Evolutionary conservation across 2,113 vertebrate genomes (phyloP), one percentile per base, ranked within the genome.

Genomic region (Ictalurus punctatus): DNA sequence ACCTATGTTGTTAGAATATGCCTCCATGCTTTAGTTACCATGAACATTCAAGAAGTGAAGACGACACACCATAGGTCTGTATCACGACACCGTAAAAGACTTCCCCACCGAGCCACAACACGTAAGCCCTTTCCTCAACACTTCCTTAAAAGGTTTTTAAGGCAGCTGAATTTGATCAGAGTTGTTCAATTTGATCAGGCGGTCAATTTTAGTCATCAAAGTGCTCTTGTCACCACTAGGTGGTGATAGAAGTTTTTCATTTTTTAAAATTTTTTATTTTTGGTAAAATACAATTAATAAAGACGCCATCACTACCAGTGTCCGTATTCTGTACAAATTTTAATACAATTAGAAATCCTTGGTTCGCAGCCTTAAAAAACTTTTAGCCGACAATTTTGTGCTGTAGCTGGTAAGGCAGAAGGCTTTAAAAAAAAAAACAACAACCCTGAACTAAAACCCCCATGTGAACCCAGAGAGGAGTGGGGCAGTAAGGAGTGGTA

Each of bases 301-400:
- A 27, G 73, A 73, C 44, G 19, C 19, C 19, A 10, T 44, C 1
- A 1, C 63, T n/a, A 12, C 63, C 27, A 5, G 27, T 4, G 27
- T 30, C n/a, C 4, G 27, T 30, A 23, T 56, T 54, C 2, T n/a
- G 2, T 2, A 19, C 12, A 52, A 79, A 79, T 79, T 48, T 27
- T 6, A 54, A 54, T 2, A 13, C 3, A 76, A 44, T 48, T 4
- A 25, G 74, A 76, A 76, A 48, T 25, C 8, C 17, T 19, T 12
- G 27, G 48, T 48, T 40, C 21, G 85, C 85, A 86, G 85, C 85
- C 85, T 86, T 86, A 86, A 86, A 78, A 86, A 86, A 76, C 85
- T 86, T 85, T 85, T 37, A 56, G 37, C 37, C 6, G 19, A 74
- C 71, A 74, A 17, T n/a, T 21, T 30, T 4, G 25, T 27, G 48